Percentiles rank a stretch among this genome's conserved stretches.
Evolutionary conservation across 92 coral and sea anemone species (phyloP).

Genomic region (Virgularia gustaviana): DNA sequence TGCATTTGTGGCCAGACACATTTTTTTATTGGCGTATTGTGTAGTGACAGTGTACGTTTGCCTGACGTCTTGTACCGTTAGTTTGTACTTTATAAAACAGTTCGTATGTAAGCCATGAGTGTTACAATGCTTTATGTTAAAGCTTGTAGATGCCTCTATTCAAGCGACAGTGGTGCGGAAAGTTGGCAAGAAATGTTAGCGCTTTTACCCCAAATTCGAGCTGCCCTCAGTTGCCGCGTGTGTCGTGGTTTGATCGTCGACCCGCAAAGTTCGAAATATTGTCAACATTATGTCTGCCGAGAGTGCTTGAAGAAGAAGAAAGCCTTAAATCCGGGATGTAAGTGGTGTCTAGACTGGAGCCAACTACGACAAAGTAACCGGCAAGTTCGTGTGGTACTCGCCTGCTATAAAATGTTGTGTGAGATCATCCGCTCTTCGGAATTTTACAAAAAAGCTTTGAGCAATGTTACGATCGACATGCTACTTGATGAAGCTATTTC

Average conservation of each 20-base stretch:
- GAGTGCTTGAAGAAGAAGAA: slow-evolving; percentile 85
- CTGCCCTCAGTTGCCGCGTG: slow-evolving; percentile 90
- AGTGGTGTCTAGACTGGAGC: slow-evolving; percentile 92
- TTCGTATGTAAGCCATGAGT: slow-evolving; percentile 60
- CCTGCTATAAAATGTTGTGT: slow-evolving; percentile 93
- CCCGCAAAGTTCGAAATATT: slow-evolving; percentile 82
- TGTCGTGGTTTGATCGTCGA: slow-evolving; percentile 87
- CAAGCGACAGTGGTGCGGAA: slow-evolving; percentile 56
- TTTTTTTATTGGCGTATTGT: no score
- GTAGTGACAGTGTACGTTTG: no score
- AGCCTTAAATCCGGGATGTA: slow-evolving; percentile 88
- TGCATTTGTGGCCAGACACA: no score
- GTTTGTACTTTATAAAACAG: no score
- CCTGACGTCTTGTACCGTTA: no score
- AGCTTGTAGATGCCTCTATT: slow-evolving; percentile 89
- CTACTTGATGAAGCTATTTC: slow-evolving; percentile 20
- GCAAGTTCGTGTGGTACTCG: slow-evolving; percentile 80
- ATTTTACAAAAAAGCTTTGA: not conserved
- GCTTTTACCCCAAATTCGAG: slow-evolving; percentile 80
- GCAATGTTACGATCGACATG: not conserved
- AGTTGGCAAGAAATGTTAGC: slow-evolving; percentile 73
- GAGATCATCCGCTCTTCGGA: slow-evolving; percentile 52
- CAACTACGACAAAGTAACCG: slow-evolving; percentile 65
- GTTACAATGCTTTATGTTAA: slow-evolving; percentile 94
- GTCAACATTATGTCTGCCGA: slow-evolving; percentile 89